phyloP scores from a whole-genome alignment of 2,113 vertebrate species.

The Saguinus midas region DNA sequence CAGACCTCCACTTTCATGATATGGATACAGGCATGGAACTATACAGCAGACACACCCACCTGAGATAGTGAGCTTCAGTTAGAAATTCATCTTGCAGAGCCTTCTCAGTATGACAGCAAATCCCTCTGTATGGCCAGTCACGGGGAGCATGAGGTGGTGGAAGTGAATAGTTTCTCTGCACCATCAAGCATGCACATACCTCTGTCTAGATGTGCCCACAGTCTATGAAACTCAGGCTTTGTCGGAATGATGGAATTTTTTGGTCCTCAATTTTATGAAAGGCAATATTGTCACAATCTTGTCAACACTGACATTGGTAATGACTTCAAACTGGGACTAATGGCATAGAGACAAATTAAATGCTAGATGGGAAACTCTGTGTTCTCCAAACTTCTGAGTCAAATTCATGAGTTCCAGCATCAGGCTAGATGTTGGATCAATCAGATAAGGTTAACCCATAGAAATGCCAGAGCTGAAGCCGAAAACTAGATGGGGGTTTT shows the following conservation, averaged over 20 bases:
- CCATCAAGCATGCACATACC: conserved; percentile 46
- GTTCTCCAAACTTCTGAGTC: background rate
- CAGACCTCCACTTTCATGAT: background rate
- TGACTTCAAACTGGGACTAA: conserved; percentile 78
- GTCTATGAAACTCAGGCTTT: conserved; percentile 69
- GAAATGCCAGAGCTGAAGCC: background rate
- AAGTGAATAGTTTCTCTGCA: conserved; percentile 18
- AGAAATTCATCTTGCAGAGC: conserved; percentile 60
- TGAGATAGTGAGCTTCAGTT: background rate
- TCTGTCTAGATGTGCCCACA: conserved; percentile 51
- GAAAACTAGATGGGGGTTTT: background rate
- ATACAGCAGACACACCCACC: conserved; percentile 42
- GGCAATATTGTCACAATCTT: conserved; percentile 81
- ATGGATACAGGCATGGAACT: conserved; percentile 2
- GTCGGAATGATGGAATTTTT: conserved; percentile 84
- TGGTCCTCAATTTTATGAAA: conserved; percentile 87
- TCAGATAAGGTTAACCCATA: background rate
- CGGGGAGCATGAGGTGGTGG: background rate
- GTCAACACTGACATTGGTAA: conserved; percentile 74
- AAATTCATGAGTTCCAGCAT: background rate
- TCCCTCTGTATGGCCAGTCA: background rate
- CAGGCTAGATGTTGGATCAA: background rate
- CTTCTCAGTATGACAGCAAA: background rate
- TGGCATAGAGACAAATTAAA: conserved; percentile 50
- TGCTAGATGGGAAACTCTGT: conserved; percentile 10